Conservation (phyloP, 2,113 vertebrate species). For the Murina feae region DNA sequence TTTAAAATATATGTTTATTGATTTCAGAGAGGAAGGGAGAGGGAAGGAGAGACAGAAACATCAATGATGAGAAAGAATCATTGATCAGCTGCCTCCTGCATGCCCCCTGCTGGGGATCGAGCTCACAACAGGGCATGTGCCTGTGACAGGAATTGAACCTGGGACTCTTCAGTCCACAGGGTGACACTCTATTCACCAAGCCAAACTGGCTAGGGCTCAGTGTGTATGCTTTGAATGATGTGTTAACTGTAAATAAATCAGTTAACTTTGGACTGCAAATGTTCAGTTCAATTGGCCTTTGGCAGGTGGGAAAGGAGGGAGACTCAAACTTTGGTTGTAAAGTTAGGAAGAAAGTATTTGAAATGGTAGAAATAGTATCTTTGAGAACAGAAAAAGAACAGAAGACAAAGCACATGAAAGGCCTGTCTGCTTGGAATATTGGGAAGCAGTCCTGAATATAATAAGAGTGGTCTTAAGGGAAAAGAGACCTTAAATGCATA, state of each 20-base stretch:
- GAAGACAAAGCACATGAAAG: not conserved
- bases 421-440: accelerated
- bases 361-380: not conserved
- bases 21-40: too few species aligned
- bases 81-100: too few species aligned
- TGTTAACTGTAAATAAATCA: not conserved
- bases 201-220: too few species aligned
- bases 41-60: too few species aligned
- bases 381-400: not conserved
- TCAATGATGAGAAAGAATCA: too few species aligned
- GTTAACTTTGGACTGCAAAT: not conserved
- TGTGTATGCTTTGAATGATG: not conserved
- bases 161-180: too few species aligned
- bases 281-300: not conserved
- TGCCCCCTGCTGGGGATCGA: too few species aligned
- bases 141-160: too few species aligned
- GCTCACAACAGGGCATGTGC: too few species aligned
- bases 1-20: too few species aligned
- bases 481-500: too few species aligned
- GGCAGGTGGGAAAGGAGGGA: not conserved
- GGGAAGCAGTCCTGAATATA: not conserved
- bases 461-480: not conserved
- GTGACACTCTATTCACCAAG: too few species aligned
- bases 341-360: not conserved
- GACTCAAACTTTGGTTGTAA: not conserved